Evolutionary conservation across 2,888 invertebrate genomes (phyloP), one percentile per base, ranked within the genome.

Genomic region (Lycophotia porphyrea): DNA sequence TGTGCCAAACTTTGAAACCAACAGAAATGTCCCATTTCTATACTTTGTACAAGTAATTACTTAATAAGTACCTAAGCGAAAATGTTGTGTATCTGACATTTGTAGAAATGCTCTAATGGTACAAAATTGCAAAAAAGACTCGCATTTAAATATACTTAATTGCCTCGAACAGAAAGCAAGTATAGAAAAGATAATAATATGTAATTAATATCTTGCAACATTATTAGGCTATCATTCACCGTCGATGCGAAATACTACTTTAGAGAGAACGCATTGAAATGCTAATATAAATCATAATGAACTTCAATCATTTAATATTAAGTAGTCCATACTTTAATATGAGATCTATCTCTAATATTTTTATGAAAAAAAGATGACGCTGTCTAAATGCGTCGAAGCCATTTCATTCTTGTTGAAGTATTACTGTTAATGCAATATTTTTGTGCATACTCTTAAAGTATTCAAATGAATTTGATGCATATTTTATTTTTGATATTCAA

Each of bases 401-500:
- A 87, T 88, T 89, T 88, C 81, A 88, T 86, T 87, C 85, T 84
- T 88, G 84, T 87, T 87, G 80, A 90, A 89, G 84, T 84, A 88
- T 90, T 88, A 88, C 87, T 83, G 88, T 90, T 88, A 89, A 92
- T 90, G 90, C 90, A 88, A 92, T 94, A 93, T 93, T 93, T 92
- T 93, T 92, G 90, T 91, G 93, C 88, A 90, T 91, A 87, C 90
- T 93, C 91, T 92, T 90, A 84, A 90, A 91, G 90, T 88, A 89
- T 90, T 90, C 88, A 90, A 92, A 89, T 89, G 71, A 87, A 91
- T 92, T 90, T 89, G 89, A 93, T 90, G 91, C 91, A 88, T 90
- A 92, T 94, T 92, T 96, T 96, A 96, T 96, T 96, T 96, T 96
- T 96, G 96, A 96, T 96, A 96, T 94, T 94, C 94, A 92, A 92